phyloP scores from a whole-genome alignment of 1,140 invertebrate species.

The Pectinophora gossypiella region DNA sequence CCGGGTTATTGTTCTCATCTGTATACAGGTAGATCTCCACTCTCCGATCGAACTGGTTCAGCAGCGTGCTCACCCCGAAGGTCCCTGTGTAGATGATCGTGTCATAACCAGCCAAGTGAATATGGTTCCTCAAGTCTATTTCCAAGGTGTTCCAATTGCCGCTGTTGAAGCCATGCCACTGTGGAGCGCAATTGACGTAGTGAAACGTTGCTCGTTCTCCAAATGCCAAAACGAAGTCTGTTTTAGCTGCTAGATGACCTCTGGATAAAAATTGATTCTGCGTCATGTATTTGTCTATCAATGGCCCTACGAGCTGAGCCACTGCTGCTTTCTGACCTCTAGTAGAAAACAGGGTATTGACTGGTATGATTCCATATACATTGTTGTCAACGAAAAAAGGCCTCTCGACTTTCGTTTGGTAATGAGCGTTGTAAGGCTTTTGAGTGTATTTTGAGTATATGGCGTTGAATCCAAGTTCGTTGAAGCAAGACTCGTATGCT shows the following conservation, averaged over 20 bases:
- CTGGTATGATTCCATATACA: constrained; percentile 33
- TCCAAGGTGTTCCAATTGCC: constrained; percentile 79
- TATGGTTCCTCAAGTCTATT: constrained; percentile 58
- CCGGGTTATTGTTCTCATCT: constrained; percentile 50
- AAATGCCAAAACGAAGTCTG: constrained; percentile 79
- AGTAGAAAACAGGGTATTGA: constrained; percentile 45
- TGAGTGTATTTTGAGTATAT: constrained; percentile 62
- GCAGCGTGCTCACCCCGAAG: constrained; percentile 60
- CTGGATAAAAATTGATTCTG: constrained; percentile 66
- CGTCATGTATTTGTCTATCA: constrained; percentile 39
- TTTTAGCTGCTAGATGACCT: constrained; percentile 82
- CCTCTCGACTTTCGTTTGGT: constrained; percentile 47
- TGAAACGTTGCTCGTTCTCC: constrained; percentile 81
- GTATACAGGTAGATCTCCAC: constrained; percentile 65
- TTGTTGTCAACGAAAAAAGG: constrained; percentile 49
- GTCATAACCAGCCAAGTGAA: constrained; percentile 43
- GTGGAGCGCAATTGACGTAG: constrained; percentile 80
- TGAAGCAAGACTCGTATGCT: constrained; percentile 55
- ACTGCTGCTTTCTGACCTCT: constrained; percentile 41
- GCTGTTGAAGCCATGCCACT: constrained; percentile 80
- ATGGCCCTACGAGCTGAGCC: constrained; percentile 35
- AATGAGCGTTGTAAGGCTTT: constrained; percentile 54
- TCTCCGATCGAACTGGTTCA: constrained; percentile 48
- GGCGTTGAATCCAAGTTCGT: constrained; percentile 32
- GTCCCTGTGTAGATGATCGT: constrained; percentile 75